phyloP scores from a whole-genome alignment of 1,140 invertebrate species.

The Caerostris darwini region DNA sequence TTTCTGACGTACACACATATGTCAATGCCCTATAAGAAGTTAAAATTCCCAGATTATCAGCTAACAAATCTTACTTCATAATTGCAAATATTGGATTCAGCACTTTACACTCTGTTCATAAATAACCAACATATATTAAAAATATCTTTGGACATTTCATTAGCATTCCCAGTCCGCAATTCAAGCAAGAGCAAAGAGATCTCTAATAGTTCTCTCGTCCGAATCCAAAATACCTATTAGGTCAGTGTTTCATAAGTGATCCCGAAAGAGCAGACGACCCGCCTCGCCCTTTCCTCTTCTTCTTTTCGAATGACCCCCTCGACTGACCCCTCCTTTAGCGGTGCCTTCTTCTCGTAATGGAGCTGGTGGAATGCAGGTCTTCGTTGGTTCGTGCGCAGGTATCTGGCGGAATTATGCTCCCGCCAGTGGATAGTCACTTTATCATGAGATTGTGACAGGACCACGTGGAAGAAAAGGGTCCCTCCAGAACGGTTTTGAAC shows the following conservation, averaged over 20 bases:
- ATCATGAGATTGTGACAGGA: conserved; percentile 27
- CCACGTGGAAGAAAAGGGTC: not conserved
- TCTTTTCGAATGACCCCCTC: not conserved
- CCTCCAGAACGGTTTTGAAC: not conserved
- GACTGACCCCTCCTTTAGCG: not conserved
- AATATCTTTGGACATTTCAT: not conserved
- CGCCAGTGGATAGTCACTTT: not conserved
- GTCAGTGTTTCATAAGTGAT: conserved; percentile 19
- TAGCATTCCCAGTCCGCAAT: not conserved
- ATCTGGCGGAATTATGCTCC: not conserved
- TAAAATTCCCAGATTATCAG: too few relatives aligned
- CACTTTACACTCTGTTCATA: too few relatives aligned
- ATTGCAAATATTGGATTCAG: too few relatives aligned
- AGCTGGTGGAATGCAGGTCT: conserved; percentile 12
- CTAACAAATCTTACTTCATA: too few relatives aligned
- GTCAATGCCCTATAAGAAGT: too few relatives aligned
- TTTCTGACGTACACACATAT: too few relatives aligned
- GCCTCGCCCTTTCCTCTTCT: conserved; percentile 4
- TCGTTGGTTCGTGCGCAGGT: not conserved
- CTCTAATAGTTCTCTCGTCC: too few relatives aligned
- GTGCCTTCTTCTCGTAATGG: conserved; percentile 15
- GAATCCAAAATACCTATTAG: not conserved
- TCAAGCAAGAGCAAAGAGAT: not conserved
- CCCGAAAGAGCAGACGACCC: not conserved
- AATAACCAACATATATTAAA: too few relatives aligned